Conservation (phyloP, 2,113 vertebrate species). For the Cyphomyrus discorhynchus region DNA sequence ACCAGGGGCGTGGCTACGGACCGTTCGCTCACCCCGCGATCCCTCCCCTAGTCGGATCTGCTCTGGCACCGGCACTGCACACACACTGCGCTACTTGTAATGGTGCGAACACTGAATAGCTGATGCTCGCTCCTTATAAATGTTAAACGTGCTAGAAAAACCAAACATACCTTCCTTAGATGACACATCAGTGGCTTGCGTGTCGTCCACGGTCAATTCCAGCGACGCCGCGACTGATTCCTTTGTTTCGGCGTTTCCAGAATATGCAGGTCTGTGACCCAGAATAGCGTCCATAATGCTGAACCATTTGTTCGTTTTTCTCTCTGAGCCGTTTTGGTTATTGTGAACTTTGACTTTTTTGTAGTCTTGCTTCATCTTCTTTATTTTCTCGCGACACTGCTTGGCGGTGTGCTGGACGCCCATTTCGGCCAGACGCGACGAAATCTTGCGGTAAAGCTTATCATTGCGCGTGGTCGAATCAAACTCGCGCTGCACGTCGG, state of each 20-base stretch:
- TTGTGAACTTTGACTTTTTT: constrained; percentile 30
- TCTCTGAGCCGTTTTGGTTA: background rate
- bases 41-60: background rate
- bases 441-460: constrained; percentile 22
- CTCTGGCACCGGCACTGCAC: background rate
- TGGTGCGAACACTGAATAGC: background rate
- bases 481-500: constrained; percentile 24
- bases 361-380: constrained; percentile 39
- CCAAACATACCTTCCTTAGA: background rate
- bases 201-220: background rate
- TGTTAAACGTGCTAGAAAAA: background rate
- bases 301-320: constrained; percentile 26
- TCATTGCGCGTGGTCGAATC: constrained; percentile 15
- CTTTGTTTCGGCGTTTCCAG: background rate
- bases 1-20: background rate
- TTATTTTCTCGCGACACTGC: constrained; percentile 34
- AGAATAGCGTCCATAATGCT: constrained; percentile 26
- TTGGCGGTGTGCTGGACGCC: constrained; percentile 26
- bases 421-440: background rate
- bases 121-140: background rate
- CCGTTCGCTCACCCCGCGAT: background rate
- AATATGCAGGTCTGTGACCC: background rate
- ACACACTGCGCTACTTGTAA: background rate
- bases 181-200: background rate
- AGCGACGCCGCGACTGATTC: background rate